Conservation (phyloP, 64 coral and sea anemone species). For the Hydrozoanthus tunicans region DNA sequence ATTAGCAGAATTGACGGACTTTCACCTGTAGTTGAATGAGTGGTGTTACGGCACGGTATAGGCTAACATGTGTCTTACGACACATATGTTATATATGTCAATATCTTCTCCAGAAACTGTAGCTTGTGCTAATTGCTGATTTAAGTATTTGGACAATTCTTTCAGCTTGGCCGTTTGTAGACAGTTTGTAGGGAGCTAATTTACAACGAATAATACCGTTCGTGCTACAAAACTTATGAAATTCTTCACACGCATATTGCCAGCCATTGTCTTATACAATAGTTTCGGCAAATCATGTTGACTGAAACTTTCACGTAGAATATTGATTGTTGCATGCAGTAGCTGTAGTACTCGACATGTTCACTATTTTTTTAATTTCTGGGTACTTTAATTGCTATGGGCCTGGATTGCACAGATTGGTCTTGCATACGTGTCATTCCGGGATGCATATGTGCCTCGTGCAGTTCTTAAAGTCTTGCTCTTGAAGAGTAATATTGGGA, state of each 20-base stretch:
- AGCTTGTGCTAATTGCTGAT: conserved; percentile 25
- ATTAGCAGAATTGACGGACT: conserved; percentile 39
- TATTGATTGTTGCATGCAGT: conserved; percentile 18
- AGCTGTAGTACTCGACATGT: conserved; percentile 54
- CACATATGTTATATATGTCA: neutral
- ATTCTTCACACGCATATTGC: conserved; percentile 53
- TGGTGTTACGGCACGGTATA: conserved; percentile 31
- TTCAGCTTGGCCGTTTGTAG: conserved; percentile 65
- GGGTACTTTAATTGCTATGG: conserved; percentile 49
- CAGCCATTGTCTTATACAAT: conserved; percentile 44
- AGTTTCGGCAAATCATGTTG: conserved; percentile 44
- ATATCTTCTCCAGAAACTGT: conserved; percentile 49
- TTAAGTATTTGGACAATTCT: conserved; percentile 61
- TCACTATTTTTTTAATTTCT: conserved; percentile 16
- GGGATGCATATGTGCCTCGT: conserved; percentile 29
- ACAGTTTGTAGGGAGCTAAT: conserved; percentile 37
- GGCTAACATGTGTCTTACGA: conserved; percentile 36
- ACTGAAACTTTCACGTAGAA: conserved; percentile 61
- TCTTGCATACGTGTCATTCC: conserved; percentile 48
- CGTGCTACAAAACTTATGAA: conserved; percentile 44
- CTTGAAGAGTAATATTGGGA: conserved; percentile 50
- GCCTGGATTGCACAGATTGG: conserved; percentile 46
- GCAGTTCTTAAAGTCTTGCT: conserved; percentile 45
- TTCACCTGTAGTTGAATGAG: conserved; percentile 55
- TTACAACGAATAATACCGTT: conserved; percentile 48